Percentiles rank a stretch among this genome's conserved stretches.
phyloP scores from a whole-genome alignment of 2,888 invertebrate species.

The Anticlea derivata region DNA sequence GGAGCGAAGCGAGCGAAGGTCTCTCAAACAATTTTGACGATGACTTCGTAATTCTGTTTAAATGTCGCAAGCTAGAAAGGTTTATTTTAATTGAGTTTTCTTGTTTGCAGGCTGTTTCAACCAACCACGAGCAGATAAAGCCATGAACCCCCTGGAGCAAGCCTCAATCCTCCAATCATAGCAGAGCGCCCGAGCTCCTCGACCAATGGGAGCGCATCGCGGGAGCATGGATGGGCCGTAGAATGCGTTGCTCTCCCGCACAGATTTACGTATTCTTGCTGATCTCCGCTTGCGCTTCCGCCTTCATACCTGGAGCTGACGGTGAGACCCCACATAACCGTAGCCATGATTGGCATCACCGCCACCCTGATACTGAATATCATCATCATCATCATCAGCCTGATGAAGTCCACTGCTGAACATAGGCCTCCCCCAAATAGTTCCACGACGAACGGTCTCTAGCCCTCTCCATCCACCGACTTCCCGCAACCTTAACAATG shows the following conservation, averaged over 20 bases:
- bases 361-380: too few species aligned
- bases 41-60: too few species aligned
- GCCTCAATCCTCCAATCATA: slow-evolving; percentile 23
- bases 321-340: slow-evolving; percentile 51
- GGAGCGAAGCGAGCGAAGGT: too few species aligned
- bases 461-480: too few species aligned
- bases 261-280: slow-evolving; percentile 67
- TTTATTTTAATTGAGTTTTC: background rate
- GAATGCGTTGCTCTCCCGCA: slow-evolving; percentile 76
- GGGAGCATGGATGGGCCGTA: slow-evolving; percentile 80
- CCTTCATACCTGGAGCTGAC: slow-evolving; percentile 73
- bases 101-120: slow-evolving; percentile 11
- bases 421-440: too few species aligned
- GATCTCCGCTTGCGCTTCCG: slow-evolving; percentile 58
- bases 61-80: too few species aligned
- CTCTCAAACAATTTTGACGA: too few species aligned
- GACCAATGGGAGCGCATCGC: slow-evolving; percentile 61
- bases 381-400: too few species aligned
- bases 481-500: too few species aligned
- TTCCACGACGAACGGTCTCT: too few species aligned
- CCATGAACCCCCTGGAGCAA: slow-evolving; percentile 3
- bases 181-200: slow-evolving; percentile 42
- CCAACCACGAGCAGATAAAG: slow-evolving; percentile 5
- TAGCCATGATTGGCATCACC: background rate
- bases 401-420: too few species aligned